Evolutionary conservation across 35 echinoderm and acorn worm genomes (phyloP).

Genomic region (Apostichopus japonicus): DNA sequence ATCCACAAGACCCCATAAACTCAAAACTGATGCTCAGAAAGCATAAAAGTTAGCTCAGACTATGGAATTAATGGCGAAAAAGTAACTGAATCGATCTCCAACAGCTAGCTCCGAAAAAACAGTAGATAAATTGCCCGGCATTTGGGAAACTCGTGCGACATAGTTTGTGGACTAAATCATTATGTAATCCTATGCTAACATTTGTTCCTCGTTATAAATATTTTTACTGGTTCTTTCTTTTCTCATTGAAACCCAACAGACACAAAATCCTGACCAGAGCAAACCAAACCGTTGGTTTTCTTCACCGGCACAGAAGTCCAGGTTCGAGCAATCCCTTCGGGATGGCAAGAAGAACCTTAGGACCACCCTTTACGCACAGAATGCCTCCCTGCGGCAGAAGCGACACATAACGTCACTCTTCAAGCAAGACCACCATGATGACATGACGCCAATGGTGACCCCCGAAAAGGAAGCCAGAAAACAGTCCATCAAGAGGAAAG

Average conservation of each 20-base stretch:
- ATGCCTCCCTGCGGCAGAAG: conserved; percentile 45
- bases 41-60: no score
- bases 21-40: no score
- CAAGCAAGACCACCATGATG: conserved; percentile 80
- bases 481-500: conserved; percentile 46
- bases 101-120: no score
- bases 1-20: no score
- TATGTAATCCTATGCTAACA: no score
- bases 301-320: conserved; percentile 60
- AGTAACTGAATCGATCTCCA: no score
- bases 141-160: no score
- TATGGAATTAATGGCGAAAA: no score
- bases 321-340: conserved; percentile 66
- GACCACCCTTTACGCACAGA: conserved; percentile 64
- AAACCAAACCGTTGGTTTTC: conserved; percentile 56
- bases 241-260: conserved; percentile 36
- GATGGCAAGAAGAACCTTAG: conserved; percentile 55
- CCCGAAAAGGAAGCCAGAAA: conserved; percentile 81
- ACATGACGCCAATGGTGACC: conserved; percentile 89
- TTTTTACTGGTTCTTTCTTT: conserved; percentile 9
- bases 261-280: not conserved
- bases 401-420: conserved; percentile 62
- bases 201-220: no score
- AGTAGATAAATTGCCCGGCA: no score
- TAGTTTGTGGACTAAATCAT: no score